Percentiles rank a stretch among this genome's conserved stretches.
Conservation (phyloP, 2,797 vertebrate genomes). For the Thripadectes ignobilis region DNA sequence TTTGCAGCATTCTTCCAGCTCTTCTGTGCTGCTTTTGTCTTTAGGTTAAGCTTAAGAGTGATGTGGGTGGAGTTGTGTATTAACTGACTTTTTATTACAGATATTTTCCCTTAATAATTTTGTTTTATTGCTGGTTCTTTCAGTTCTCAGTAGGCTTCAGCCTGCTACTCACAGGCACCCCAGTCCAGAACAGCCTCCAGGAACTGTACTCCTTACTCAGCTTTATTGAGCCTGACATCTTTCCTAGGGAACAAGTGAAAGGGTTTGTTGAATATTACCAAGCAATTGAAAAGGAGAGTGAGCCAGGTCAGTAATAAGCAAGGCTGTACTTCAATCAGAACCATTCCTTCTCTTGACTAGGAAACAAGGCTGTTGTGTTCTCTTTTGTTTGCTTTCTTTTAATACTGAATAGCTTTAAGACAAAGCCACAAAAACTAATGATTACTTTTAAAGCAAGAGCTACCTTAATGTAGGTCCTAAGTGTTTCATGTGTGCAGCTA, state of each 20-base stretch:
- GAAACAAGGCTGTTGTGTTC: background rate
- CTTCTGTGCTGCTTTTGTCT: background rate
- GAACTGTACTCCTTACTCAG: constrained; percentile 91
- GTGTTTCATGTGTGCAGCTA: background rate
- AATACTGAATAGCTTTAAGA: background rate
- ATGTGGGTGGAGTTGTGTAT: background rate
- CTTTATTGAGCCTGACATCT: constrained; percentile 87
- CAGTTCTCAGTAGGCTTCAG: constrained; percentile 87
- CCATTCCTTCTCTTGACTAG: background rate
- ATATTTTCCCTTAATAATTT: background rate
- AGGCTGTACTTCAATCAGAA: background rate
- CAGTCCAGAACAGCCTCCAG: constrained; percentile 91
- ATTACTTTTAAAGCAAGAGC: background rate
- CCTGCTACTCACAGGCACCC: constrained; percentile 91
- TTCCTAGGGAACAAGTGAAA: constrained; percentile 75
- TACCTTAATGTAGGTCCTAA: background rate
- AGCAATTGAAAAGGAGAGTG: constrained; percentile 74
- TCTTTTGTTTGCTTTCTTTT: background rate
- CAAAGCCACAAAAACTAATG: background rate
- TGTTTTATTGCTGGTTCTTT: constrained; percentile 1
- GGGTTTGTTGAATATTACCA: constrained; percentile 82
- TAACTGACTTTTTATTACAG: background rate
- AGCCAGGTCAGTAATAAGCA: constrained; percentile 76
- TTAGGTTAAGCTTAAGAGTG: background rate
- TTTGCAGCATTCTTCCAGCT: background rate